Base-by-base conservation (phyloP, 1,140 invertebrate species). In the Diuraphis noxia region DNA sequence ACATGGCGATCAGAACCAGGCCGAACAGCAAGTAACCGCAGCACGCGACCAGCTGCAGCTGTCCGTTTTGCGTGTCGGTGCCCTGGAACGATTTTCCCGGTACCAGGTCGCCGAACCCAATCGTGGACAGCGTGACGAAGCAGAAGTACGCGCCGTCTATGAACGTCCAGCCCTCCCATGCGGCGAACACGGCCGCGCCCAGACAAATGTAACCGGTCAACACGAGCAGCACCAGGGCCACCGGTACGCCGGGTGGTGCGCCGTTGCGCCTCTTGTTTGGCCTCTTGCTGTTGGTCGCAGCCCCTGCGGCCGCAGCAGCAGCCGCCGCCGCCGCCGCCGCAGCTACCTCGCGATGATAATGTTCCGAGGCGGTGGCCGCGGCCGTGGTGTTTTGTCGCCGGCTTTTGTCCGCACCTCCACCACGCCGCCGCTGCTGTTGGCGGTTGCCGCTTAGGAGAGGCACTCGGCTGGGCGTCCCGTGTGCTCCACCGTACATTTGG, bases 1-100 rank as follows among this genome's bases (percentile, higher is more conserved):
- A 97, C 97, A 98, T 98, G 2, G 98, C 97, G 92, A 99, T 96
- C 49, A 99, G 94, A 25, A 98, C 97, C 46, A 99, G 95, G 40
- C 98, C 98, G 92, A 98, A 95, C 56, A 98, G 95, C 56, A 99
- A 94, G 94, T 98, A 99, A 2, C 97, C 94, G 93, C 97, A 97
- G 94, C 97, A 97, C 23, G 96, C 96, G 46, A 98, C 96, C 92
- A 98, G 82, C 79, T 93, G 93, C 23, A 95, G 94, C 90, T 96
- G 95, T 10, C 94, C 95, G 79, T 93, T 94, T 88, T 94, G 92
- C 79, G 92, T 95, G 77, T 96, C 95, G 8, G 95, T 94, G 93
- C 94, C 93, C 93, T 95, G 93, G 93, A 95, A 92, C 92, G 95
- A 93, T 90, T 94, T 94, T 72, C 95, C 95, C 7, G 97, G 97